Base-by-base conservation (phyloP, 1,140 invertebrate species). In the Drosophila pruinosa region DNA sequence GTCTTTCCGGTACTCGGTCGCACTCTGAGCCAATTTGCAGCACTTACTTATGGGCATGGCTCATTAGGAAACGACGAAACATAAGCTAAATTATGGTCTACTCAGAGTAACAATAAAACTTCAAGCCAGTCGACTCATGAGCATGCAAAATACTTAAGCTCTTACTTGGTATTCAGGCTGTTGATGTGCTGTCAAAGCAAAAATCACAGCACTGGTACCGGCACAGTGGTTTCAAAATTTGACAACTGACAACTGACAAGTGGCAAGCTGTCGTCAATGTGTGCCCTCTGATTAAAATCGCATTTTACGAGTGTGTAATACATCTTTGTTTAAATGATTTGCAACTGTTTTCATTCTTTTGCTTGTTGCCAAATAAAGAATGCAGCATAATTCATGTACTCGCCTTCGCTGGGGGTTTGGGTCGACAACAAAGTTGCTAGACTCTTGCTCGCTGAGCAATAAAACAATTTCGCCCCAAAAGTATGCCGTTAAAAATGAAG, bases 401-500 rank as follows among this genome's bases (percentile, higher is more conserved):
- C 28, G 10, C 5, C 6, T n/a, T 28, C 19, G 3, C 14, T 57
- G 10, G 10, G 56, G 45, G 4, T 31, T 31, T 31, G 28, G 28
- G 36, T 10, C 21, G 3, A 38, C 22, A 43, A 21, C 50, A 63
- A 63, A 70, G 39, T 70, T 63, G 28, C 39, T 31, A 52, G 48
- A 70, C 38, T n/a, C n/a, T 70, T 47, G 22, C 57, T 34, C 53
- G 57, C 34, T 47, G 36, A 28, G 38, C 57, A 75, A 70, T 86
- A 85, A 86, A 85, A 59, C 63, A 73, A 21, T 50, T 50, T 62
- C 19, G 17, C 45, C 63, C n/a, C 31, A 22, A 61, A 41, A 80
- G 59, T 62, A 31, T 34, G 41, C 74, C 36, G 67, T 65, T 77
- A 68, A 82, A 78, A 75, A 59, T 68, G 57, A 56, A 24, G 41